Evolutionary conservation across 2,888 invertebrate genomes (phyloP).

Genomic region (Phengaris arion): DNA sequence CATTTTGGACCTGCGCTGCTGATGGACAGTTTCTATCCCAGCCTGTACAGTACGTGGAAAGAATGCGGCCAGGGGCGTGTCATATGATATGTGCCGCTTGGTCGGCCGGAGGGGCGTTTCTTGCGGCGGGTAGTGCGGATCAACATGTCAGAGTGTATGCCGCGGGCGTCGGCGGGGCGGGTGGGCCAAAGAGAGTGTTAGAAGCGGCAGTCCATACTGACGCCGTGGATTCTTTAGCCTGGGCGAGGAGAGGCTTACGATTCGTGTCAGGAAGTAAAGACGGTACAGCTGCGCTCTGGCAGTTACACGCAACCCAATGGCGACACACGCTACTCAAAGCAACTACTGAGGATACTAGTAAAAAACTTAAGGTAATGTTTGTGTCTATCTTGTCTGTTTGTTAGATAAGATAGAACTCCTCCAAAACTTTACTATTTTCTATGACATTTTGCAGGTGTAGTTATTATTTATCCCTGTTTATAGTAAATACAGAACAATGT

Average conservation of each 20-base stretch:
- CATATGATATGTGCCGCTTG: constrained; percentile 93
- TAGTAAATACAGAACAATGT: too few relatives aligned
- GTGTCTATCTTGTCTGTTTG: not conserved
- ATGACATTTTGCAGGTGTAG: too few relatives aligned
- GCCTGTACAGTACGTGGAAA: constrained; percentile 94
- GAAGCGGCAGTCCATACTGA: constrained; percentile 92
- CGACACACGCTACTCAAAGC: constrained; percentile 82
- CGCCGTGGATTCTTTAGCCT: constrained; percentile 96
- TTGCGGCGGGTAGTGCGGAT: constrained; percentile 97
- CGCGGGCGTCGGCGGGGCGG: constrained; percentile 86
- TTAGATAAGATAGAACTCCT: too few relatives aligned
- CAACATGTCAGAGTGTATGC: constrained; percentile 95
- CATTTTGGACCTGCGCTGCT: constrained; percentile 91
- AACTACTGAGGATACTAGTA: constrained; percentile 45
- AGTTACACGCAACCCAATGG: constrained; percentile 95
- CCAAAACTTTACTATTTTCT: too few relatives aligned
- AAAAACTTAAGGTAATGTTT: constrained; percentile 53
- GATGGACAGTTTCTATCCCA: constrained; percentile 80
- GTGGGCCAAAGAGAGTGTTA: constrained; percentile 86
- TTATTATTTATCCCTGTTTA: too few relatives aligned
- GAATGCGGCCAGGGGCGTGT: constrained; percentile 94
- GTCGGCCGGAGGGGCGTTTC: constrained; percentile 78
- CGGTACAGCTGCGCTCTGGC: constrained; percentile 96
- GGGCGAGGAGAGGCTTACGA: constrained; percentile 92
- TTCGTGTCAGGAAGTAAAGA: constrained; percentile 98